These are phyloP conservation scores for Thecocarcelia acutangulata DNA, from an alignment of 2,888 invertebrate genomes.

Conservation along the genomic window DNA sequence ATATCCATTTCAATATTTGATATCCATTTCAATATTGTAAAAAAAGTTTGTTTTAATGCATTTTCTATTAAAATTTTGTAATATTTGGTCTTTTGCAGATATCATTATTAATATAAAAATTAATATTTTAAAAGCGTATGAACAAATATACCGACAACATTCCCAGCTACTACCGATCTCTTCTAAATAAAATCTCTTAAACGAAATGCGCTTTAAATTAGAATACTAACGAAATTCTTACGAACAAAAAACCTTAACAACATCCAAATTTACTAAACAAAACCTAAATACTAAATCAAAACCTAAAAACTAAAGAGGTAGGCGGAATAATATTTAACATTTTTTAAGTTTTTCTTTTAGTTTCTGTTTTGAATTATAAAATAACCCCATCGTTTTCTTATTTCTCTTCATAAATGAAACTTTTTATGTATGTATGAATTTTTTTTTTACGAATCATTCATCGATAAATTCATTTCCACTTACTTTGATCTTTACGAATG, in stretches of 20 bases:
- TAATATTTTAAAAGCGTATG: conserved; percentile 51
- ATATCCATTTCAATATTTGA: no score
- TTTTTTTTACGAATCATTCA: not conserved
- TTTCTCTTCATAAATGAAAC: conserved; percentile 18
- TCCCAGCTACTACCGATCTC: conserved; percentile 68
- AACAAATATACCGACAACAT: conserved; percentile 48
- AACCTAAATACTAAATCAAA: conserved; percentile 46
- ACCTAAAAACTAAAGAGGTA: conserved; percentile 57
- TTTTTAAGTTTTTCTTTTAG: conserved; percentile 37
- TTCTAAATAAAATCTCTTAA: conserved; percentile 64
- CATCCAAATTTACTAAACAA: conserved; percentile 52
- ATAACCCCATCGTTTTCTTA: not conserved
- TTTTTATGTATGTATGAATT: not conserved
- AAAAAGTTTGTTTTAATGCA: not conserved
- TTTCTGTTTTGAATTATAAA: conserved; percentile 27
- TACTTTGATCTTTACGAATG: not conserved
- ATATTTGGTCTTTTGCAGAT: conserved; percentile 80
- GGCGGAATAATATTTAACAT: conserved; percentile 56
- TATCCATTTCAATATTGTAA: conserved; percentile 10
- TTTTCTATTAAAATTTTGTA: conserved; percentile 66
- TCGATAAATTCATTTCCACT: conserved; percentile 3
- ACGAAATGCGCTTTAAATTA: conserved; percentile 58
- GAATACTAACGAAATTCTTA: conserved; percentile 62
- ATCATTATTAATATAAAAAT: conserved; percentile 75
- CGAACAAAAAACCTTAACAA: conserved; percentile 47